Evolutionary conservation across 2,797 vertebrate species (phyloP), one percentile per base, ranked within the genome.

Genomic region (Channa striata): DNA sequence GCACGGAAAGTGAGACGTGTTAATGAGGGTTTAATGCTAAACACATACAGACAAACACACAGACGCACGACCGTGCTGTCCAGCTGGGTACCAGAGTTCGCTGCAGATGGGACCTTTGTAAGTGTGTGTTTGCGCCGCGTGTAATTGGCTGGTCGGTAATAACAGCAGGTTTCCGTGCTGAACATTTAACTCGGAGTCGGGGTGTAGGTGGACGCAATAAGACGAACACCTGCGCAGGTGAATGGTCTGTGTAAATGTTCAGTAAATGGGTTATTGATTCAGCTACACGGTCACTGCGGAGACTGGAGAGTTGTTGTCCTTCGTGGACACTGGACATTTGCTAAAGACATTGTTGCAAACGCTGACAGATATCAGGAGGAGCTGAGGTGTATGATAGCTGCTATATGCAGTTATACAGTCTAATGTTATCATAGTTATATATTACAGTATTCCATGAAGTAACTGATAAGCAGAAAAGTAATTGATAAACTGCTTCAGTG

Each of bases 1-100:
- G 54, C 56, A 34, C 14, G 64, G 64, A 85, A 89, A 80, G 81
- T 83, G 85, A 87, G 66, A 66, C 80, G 66, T 59, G 66, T 80
- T 89, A 85, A 87, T 77, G 50, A 80, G 63, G 72, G 76, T 59
- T 83, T 75, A 60, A 77, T 67, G 48, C 76, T 68, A 54, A 77
- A 62, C 51, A 46, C 50, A 37, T 11, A 40, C 23, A 59, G 50
- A 49, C 46, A 37, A 43, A 54, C 54, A 54, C 14, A 50, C 48
- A 23, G 33, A 58, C 23, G 43, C 25, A 36, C 40, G 17, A 13
- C 23, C 11, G n/a, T 42, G 25, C 12, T 34, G 68, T 69, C 76
- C 76, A 82, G 68, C 76, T 79, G 76, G 64, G 64, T 72, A 68
- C 50, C 46, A 40, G 50, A 60, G 50, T 50, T 52, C 14, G 25